Evolutionary conservation across 2,797 vertebrate species (phyloP).

Genomic region (Sebastes trivittatus): DNA sequence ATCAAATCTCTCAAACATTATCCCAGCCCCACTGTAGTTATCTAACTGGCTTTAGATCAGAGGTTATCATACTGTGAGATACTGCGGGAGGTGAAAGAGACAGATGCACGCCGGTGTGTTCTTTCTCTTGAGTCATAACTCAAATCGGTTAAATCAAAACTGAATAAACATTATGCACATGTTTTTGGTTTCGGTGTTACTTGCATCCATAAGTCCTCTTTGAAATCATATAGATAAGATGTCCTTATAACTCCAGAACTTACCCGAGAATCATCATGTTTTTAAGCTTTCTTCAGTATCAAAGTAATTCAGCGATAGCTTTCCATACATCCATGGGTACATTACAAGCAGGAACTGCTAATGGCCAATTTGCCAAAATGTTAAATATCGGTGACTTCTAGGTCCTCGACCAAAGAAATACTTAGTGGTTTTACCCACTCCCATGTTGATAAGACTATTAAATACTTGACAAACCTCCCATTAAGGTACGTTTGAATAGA

Average conservation of each 20-base stretch:
- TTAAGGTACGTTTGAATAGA: no score
- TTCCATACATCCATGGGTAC: fast-evolving
- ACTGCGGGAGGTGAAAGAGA: background rate
- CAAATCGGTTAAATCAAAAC: background rate
- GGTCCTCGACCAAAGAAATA: no score
- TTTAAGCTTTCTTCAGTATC: background rate
- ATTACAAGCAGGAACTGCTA: background rate
- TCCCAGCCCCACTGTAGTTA: background rate
- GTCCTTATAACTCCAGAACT: background rate
- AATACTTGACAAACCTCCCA: no score
- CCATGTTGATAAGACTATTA: no score
- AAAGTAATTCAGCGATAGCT: background rate
- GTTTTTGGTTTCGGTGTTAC: background rate
- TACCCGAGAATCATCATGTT: background rate
- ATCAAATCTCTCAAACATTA: background rate
- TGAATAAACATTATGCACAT: background rate
- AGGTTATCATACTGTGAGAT: background rate
- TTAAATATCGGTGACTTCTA: background rate
- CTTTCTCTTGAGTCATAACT: background rate
- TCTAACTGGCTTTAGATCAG: background rate
- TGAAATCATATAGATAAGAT: fast-evolving
- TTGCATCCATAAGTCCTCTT: background rate
- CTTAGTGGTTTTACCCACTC: no score
- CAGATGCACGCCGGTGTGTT: background rate
- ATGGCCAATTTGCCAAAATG: background rate